Percentiles rank a stretch among this genome's conserved stretches.
phyloP scores from a whole-genome alignment of 30 jellyfish, hydroid and myxozoan species.

The Turritopsis rubra region DNA sequence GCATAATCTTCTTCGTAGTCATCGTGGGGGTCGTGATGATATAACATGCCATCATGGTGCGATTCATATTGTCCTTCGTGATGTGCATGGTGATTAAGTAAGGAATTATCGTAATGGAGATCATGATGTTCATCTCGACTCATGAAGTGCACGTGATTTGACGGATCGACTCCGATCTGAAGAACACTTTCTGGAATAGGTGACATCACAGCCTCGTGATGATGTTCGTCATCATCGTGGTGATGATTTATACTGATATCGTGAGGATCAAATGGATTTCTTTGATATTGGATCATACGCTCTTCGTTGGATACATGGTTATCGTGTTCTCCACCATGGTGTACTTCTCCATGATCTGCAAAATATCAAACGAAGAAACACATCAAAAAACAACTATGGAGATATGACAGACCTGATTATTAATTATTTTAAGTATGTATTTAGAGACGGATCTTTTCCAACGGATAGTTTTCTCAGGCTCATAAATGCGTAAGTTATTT shows the following conservation, averaged over 20 bases:
- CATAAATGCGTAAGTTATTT: neutral
- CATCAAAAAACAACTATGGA: neutral
- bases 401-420: no score
- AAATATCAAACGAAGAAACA: neutral
- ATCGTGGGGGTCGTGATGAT: constrained; percentile 16
- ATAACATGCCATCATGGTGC: neutral
- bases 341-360: neutral
- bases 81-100: constrained; percentile 7
- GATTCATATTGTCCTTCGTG: neutral
- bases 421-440: no score
- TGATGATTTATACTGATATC: constrained; percentile 9
- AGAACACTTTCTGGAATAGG: constrained; percentile 20
- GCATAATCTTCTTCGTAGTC: constrained; percentile 13
- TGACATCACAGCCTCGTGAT: constrained; percentile 25
- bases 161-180: constrained; percentile 12
- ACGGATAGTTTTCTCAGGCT: neutral
- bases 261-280: constrained; percentile 27
- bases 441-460: no score
- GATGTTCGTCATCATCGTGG: constrained; percentile 26
- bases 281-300: constrained; percentile 19
- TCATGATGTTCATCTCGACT: constrained; percentile 18
- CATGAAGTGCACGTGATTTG: constrained; percentile 17
- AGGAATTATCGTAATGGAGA: constrained; percentile 12
- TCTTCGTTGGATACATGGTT: neutral
- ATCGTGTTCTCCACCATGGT: constrained; percentile 8